A percentile compares a stretch with the other conserved stretches of the same genome.
phyloP scores from a whole-genome alignment of 2,113 vertebrate species.

The Mustela nigripes region DNA sequence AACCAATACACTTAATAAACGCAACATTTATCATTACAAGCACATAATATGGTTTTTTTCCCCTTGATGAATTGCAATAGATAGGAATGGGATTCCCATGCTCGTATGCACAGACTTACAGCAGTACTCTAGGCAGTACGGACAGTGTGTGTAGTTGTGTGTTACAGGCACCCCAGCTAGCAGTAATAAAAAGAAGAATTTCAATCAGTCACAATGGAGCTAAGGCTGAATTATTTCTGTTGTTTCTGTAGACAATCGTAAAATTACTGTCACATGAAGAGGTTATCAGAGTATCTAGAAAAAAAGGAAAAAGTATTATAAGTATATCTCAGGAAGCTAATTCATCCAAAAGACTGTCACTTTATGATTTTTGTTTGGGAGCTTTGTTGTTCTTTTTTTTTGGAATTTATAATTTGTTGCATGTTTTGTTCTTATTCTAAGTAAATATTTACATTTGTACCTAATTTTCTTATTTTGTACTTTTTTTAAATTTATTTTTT shows the following conservation, averaged over 20 bases:
- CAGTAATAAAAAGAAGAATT: background rate
- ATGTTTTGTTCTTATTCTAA: constrained; percentile 10
- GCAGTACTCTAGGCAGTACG: background rate
- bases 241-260: background rate
- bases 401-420: background rate
- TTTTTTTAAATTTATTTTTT: background rate
- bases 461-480: constrained; percentile 29
- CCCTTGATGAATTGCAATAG: background rate
- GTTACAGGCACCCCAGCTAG: background rate
- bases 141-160: background rate
- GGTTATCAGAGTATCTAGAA: background rate
- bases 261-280: background rate
- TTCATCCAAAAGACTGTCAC: constrained; percentile 7
- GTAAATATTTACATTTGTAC: background rate
- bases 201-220: background rate
- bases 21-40: background rate
- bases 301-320: background rate
- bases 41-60: background rate
- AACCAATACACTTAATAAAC: background rate
- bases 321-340: background rate
- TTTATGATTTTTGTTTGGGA: background rate
- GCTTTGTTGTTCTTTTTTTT: background rate
- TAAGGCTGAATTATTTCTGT: constrained; percentile 20
- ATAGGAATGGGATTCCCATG: background rate
- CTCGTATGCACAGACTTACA: background rate